phyloP scores from a whole-genome alignment of 2,797 vertebrate genomes.

The Benthosema pterotum region DNA sequence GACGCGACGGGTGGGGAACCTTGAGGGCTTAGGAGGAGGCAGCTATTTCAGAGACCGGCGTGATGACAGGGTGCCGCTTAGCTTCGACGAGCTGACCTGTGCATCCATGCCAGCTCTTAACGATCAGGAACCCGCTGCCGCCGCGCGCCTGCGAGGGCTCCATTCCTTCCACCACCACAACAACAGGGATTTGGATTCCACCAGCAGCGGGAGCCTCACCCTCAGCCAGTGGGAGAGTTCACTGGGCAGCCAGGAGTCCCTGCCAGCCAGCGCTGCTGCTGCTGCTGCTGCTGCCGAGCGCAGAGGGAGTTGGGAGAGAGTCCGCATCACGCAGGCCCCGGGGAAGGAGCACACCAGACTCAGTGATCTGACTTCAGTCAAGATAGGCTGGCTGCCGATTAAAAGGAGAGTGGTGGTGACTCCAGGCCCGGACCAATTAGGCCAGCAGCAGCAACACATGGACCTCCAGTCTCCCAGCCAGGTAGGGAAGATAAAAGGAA shows the following conservation, averaged over 20 bases:
- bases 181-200: slow-evolving; percentile 44
- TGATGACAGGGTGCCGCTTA: slow-evolving; percentile 15
- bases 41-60: slow-evolving; percentile 4
- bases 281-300: slow-evolving; percentile 35
- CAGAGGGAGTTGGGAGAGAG: slow-evolving; percentile 66
- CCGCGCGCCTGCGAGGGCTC: neutral
- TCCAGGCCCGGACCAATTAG: slow-evolving; percentile 32
- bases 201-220: slow-evolving; percentile 52
- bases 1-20: slow-evolving; percentile 66
- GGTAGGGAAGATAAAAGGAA: slow-evolving; percentile 58
- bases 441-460: slow-evolving; percentile 13
- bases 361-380: slow-evolving; percentile 69
- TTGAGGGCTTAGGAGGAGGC: slow-evolving; percentile 53
- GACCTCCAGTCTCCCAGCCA: slow-evolving; percentile 50
- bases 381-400: slow-evolving; percentile 79
- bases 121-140: slow-evolving; percentile 3
- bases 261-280: slow-evolving; percentile 29
- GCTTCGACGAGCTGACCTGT: slow-evolving; percentile 47
- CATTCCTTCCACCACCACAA: slow-evolving; percentile 30
- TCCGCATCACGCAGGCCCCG: slow-evolving; percentile 60
- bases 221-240: slow-evolving; percentile 43
- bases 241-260: slow-evolving; percentile 67
- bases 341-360: slow-evolving; percentile 64
- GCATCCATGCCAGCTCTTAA: slow-evolving; percentile 53
- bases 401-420: slow-evolving; percentile 63